Conservation (phyloP, 2,113 vertebrate genomes). For the Grallaria varia region DNA sequence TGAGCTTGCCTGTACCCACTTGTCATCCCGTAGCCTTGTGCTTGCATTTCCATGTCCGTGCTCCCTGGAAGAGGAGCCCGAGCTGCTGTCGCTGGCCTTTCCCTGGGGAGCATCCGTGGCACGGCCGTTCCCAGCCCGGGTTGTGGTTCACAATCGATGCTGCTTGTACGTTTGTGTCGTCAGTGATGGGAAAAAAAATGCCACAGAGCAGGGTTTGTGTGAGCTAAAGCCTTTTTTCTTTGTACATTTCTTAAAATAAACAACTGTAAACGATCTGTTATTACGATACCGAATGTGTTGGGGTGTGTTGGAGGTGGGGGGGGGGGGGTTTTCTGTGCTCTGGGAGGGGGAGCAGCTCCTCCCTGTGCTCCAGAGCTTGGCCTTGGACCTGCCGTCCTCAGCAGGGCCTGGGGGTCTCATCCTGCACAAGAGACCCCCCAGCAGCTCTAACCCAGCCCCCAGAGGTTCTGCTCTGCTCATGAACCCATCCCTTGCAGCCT, state of each 20-base stretch:
- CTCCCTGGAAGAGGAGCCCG: background rate
- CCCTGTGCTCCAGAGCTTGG: background rate
- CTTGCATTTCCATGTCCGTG: background rate
- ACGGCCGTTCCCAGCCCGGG: background rate
- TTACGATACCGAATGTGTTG: accelerated
- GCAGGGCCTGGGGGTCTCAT: background rate
- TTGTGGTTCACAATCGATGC: constrained; percentile 21
- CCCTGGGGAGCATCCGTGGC: constrained; percentile 49
- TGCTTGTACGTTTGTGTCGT: constrained; percentile 67
- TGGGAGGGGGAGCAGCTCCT: background rate
- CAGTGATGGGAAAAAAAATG: background rate
- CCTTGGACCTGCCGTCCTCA: background rate
- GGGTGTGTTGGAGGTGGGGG: background rate
- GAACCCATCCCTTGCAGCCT: too few relatives aligned
- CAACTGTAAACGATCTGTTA: constrained; percentile 16
- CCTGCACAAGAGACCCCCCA: background rate
- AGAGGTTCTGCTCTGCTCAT: background rate
- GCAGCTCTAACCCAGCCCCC: background rate
- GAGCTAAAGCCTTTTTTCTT: constrained; percentile 35
- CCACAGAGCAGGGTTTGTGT: background rate
- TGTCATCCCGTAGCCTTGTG: background rate
- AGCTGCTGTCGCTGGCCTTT: constrained; percentile 5
- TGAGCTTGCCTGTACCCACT: background rate
- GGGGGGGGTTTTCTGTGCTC: background rate
- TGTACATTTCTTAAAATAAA: constrained; percentile 75